Evolutionary conservation across 2,797 vertebrate genomes (phyloP).

Genomic region (Hydrophis major): DNA sequence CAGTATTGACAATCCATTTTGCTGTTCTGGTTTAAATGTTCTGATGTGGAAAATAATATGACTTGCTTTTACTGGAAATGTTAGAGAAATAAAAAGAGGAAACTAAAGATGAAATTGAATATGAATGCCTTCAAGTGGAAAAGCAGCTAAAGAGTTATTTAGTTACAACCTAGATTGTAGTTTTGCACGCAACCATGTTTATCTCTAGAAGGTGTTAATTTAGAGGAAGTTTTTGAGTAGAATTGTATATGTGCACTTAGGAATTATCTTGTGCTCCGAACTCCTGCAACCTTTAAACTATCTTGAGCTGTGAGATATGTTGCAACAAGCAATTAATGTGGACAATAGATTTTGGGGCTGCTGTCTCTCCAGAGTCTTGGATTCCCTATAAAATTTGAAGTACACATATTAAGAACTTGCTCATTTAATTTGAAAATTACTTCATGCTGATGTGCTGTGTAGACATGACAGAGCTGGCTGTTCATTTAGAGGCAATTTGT

Average conservation of each 20-base stretch:
- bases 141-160: neutral
- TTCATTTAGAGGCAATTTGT: constrained; percentile 23
- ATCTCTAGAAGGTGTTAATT: neutral
- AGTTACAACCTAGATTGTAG: neutral
- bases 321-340: neutral
- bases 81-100: neutral
- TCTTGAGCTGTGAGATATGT: neutral
- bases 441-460: neutral
- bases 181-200: neutral
- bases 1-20: neutral
- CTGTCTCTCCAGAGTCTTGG: neutral
- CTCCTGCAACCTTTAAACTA: neutral
- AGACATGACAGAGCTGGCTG: constrained; percentile 17
- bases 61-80: neutral
- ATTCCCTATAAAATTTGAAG: neutral
- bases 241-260: constrained; percentile 32
- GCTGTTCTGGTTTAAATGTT: neutral
- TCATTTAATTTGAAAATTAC: neutral
- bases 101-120: neutral
- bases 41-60: neutral
- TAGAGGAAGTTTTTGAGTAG: constrained; percentile 31
- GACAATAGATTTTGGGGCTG: neutral
- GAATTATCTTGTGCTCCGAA: neutral
- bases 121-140: neutral
- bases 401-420: neutral